A percentile compares a stretch with the other conserved stretches of the same genome.
Evolutionary conservation across 2,797 vertebrate genomes (phyloP).

Genomic region (Stomatorhinus walkeri): DNA sequence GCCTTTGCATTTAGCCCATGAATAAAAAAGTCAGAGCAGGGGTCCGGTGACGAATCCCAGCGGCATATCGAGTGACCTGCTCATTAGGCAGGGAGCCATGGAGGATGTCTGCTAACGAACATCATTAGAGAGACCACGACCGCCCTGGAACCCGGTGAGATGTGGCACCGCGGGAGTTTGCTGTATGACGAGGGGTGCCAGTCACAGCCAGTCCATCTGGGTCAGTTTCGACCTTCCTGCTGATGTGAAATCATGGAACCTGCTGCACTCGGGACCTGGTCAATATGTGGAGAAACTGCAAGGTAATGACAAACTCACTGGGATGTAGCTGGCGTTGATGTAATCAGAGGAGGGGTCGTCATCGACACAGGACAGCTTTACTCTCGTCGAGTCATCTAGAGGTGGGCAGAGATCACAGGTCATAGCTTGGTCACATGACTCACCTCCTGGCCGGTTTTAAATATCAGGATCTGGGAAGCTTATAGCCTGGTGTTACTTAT

Average conservation of each 20-base stretch:
- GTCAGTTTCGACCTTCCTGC: background rate
- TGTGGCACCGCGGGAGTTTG: background rate
- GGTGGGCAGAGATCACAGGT: background rate
- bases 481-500: background rate
- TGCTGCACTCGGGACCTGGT: background rate
- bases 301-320: constrained; percentile 63
- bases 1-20: background rate
- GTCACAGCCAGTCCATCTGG: background rate
- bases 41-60: background rate
- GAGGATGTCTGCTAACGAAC: background rate
- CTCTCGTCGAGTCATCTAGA: constrained; percentile 84
- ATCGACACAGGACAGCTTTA: constrained; percentile 88
- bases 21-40: no score
- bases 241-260: background rate
- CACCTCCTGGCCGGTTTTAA: background rate
- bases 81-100: background rate
- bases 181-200: background rate
- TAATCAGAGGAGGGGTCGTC: constrained; percentile 95
- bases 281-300: background rate
- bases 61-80: background rate
- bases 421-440: background rate
- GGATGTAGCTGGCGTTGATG: constrained; percentile 95
- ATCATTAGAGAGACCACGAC: background rate
- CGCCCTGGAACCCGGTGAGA: background rate
- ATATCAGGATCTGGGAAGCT: background rate